Evolutionary conservation across 2,797 vertebrate genomes (phyloP).

Genomic region (Cossypha niveicapilla): DNA sequence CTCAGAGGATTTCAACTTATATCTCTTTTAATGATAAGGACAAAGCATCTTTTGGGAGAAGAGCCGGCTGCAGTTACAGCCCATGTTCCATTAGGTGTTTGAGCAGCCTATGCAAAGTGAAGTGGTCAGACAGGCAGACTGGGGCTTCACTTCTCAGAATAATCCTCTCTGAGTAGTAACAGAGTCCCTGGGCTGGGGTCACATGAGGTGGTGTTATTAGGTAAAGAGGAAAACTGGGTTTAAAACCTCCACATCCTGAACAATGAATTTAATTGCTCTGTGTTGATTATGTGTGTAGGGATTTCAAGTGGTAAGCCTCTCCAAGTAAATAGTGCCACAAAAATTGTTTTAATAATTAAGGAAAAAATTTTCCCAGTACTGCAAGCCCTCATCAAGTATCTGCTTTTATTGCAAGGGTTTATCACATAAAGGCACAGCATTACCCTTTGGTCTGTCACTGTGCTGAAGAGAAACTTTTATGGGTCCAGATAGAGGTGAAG

Average conservation of each 20-base stretch:
- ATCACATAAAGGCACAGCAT: not conserved
- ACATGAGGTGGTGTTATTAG: not conserved
- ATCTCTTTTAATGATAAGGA: not conserved
- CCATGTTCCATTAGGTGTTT: fast-evolving
- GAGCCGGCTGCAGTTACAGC: not conserved
- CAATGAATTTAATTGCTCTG: fast-evolving
- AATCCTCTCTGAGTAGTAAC: not conserved
- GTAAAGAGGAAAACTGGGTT: not conserved
- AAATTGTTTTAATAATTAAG: not conserved
- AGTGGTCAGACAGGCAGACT: not conserved
- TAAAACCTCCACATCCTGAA: not conserved
- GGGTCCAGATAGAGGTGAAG: not conserved
- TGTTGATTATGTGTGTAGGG: not conserved
- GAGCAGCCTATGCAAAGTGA: not conserved
- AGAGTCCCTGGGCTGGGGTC: not conserved
- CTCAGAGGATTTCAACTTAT: not conserved
- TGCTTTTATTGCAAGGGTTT: not conserved
- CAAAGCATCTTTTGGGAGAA: not conserved
- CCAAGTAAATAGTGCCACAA: not conserved
- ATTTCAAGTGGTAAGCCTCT: not conserved
- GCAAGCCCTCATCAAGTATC: not conserved
- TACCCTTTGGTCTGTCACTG: not conserved
- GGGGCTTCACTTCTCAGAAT: not conserved
- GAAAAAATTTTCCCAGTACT: not conserved
- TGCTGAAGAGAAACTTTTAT: not conserved